A percentile compares a stretch with the other conserved stretches of the same genome.
phyloP scores from a whole-genome alignment of 2,888 invertebrate genomes.

The Pseudococcus longispinus region DNA sequence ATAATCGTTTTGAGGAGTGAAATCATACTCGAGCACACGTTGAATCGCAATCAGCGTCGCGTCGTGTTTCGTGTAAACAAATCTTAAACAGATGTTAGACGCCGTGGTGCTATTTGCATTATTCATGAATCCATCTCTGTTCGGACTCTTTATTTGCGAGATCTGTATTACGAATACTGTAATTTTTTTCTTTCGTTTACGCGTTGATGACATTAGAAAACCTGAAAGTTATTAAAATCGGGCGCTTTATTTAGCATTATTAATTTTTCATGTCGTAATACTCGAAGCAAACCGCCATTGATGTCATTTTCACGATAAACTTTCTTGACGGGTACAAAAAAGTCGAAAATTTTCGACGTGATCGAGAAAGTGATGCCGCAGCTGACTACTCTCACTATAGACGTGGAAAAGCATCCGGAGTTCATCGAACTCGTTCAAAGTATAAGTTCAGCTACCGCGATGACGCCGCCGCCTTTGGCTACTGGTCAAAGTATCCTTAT shows the following conservation, averaged over 20 bases:
- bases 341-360: not conserved
- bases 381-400: slow-evolving; percentile 15
- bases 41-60: not conserved
- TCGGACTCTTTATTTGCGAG: not conserved
- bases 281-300: not conserved
- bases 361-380: not conserved
- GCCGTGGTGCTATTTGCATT: not conserved
- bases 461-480: slow-evolving; percentile 14
- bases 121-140: slow-evolving; percentile 14
- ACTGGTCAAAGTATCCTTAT: slow-evolving; percentile 36
- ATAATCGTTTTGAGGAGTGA: not conserved
- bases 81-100: slow-evolving; percentile 2
- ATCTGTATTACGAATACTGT: slow-evolving; percentile 20
- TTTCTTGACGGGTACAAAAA: no score
- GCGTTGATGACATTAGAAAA: slow-evolving; percentile 44
- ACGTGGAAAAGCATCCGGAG: not conserved
- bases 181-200: not conserved
- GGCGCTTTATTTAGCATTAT: not conserved
- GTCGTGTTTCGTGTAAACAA: slow-evolving; percentile 10
- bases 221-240: slow-evolving; percentile 18
- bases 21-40: not conserved
- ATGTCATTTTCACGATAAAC: slow-evolving; percentile 10
- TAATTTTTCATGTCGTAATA: slow-evolving; percentile 22
- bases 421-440: slow-evolving; percentile 21
- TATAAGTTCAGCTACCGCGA: slow-evolving; percentile 29